These are phyloP conservation scores for Saccopteryx bilineata DNA, from an alignment of 2,113 vertebrate genomes.

Conservation along the genomic window DNA sequence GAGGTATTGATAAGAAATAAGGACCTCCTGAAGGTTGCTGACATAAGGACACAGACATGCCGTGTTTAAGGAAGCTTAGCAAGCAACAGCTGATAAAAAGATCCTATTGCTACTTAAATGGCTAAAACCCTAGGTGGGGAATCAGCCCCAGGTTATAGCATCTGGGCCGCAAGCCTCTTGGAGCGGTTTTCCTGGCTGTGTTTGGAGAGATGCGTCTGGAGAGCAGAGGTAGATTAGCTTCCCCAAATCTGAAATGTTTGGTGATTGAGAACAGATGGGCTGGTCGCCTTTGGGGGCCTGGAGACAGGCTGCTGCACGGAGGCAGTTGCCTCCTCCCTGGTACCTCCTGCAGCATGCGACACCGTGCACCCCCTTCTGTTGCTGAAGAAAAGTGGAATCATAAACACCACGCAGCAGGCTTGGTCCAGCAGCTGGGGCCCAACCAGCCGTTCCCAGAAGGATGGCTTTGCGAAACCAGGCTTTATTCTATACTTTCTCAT, in stretches of 20 bases:
- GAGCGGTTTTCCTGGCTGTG: neutral
- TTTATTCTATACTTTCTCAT: neutral
- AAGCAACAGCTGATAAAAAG: neutral
- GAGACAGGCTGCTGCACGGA: neutral
- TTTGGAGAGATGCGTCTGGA: neutral
- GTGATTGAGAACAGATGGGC: neutral
- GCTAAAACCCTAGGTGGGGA: neutral
- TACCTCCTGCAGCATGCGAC: fast-evolving
- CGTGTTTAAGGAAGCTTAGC: neutral
- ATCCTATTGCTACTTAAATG: neutral
- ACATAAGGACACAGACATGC: neutral
- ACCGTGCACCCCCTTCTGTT: neutral
- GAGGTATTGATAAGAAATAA: neutral
- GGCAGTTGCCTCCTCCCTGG: neutral
- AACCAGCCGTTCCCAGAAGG: neutral
- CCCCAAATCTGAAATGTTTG: neutral
- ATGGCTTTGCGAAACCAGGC: neutral
- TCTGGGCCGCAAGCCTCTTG: neutral
- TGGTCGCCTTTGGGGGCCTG: neutral
- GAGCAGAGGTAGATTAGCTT: neutral
- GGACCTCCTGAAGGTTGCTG: neutral
- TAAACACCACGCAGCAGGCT: neutral
- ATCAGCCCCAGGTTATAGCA: neutral
- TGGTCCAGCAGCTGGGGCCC: neutral
- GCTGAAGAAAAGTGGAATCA: neutral